These are phyloP conservation scores for Lates japonicus DNA, from an alignment of 2,797 vertebrate genomes.

Conservation along the genomic window DNA sequence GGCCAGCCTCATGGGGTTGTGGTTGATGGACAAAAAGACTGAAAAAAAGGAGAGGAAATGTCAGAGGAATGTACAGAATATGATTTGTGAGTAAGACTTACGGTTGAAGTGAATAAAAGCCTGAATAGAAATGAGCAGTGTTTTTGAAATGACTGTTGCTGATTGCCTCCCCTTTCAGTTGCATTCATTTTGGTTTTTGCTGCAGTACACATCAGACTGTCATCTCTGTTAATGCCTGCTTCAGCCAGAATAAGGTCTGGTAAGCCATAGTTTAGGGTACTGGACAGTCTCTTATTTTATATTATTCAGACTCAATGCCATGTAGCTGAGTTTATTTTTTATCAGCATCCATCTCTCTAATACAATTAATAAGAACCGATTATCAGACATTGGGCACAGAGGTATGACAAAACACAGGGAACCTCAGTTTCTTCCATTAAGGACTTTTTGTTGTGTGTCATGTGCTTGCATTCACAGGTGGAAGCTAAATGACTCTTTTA, in stretches of 20 bases:
- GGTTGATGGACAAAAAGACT: conserved; percentile 22
- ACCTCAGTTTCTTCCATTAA: neutral
- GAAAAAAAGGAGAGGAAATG: conserved; percentile 21
- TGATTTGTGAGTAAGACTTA: conserved; percentile 32
- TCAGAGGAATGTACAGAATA: conserved; percentile 31
- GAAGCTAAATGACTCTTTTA: conserved; percentile 93
- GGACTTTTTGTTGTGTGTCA: neutral
- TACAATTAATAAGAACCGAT: conserved; percentile 1
- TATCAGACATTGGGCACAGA: neutral
- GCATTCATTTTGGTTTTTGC: conserved; percentile 40
- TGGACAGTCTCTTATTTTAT: neutral
- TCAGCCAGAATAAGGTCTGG: conserved; percentile 35
- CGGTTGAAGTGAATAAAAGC: conserved; percentile 41
- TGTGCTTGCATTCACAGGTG: conserved; percentile 86
- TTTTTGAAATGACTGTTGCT: conserved; percentile 50
- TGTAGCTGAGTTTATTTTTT: conserved; percentile 7
- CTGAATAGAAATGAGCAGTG: conserved; percentile 39
- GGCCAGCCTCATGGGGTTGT: conserved; percentile 12
- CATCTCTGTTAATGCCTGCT: conserved; percentile 57
- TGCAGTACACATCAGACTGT: conserved; percentile 21
- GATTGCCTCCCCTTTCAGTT: conserved; percentile 58
- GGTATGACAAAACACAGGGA: neutral
- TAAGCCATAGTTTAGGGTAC: conserved; percentile 1
- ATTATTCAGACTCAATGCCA: conserved; percentile 3
- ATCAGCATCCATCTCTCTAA: neutral